These are phyloP conservation scores for Tenrec ecaudatus DNA, from an alignment of 2,113 vertebrate genomes.

Conservation along the genomic window DNA sequence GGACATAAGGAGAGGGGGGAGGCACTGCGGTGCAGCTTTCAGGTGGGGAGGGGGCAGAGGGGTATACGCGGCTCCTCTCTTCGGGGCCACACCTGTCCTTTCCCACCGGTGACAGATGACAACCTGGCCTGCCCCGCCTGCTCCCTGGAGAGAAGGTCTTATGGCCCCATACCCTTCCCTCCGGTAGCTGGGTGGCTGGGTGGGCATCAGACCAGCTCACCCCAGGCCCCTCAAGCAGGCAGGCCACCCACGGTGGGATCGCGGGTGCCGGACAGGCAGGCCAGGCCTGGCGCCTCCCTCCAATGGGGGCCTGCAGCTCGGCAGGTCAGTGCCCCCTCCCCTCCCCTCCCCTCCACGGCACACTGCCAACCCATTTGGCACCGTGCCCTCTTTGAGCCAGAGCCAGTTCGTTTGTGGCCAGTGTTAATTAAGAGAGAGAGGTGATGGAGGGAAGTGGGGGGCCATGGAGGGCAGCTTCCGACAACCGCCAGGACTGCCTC, in stretches of 20 bases:
- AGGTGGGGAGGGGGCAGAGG: background rate
- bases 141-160: background rate
- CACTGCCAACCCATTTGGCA: conserved; percentile 70
- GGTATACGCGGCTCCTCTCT: too few species aligned
- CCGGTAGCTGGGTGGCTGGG: background rate
- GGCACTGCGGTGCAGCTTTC: background rate
- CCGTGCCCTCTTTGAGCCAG: background rate
- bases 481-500: background rate
- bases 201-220: background rate
- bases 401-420: conserved; percentile 69
- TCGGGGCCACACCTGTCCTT: background rate
- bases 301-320: background rate
- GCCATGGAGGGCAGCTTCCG: conserved; percentile 42
- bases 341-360: conserved; percentile 32
- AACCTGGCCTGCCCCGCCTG: too few species aligned
- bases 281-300: background rate
- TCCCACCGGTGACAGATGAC: background rate
- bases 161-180: background rate
- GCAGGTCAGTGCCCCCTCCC: conserved; percentile 35
- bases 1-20: background rate
- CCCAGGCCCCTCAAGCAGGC: background rate
- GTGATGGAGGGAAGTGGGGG: conserved; percentile 41
- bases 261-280: background rate
- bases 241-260: background rate
- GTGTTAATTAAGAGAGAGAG: conserved; percentile 82